Base-by-base conservation (phyloP, 2,797 vertebrate genomes). In the Molossus alvarezi region DNA sequence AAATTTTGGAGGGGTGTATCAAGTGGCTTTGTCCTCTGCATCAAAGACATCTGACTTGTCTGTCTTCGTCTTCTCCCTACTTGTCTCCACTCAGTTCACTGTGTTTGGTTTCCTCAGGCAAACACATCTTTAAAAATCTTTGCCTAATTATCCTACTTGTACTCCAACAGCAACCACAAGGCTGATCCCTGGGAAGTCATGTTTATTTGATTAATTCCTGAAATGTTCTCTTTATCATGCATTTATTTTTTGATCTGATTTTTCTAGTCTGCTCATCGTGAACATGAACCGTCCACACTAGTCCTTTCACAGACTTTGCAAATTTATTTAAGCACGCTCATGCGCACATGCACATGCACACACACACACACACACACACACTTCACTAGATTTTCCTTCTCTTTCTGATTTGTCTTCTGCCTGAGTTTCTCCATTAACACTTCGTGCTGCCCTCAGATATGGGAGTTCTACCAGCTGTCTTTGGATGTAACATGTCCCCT, bases 121-220 rank as follows among this genome's bases (percentile, higher is more conserved):
- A 93, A 89, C 9, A 53, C 9, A 29, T 27, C 37, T 62, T 82
- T 88, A 85, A 77, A 92, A 75, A 71, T 41, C 5, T 73, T 81
- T 77, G 85, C 23, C 45, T 80, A 83, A 58, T 77, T 92, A 69
- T 92, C 9, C 55, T 85, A 88, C 21, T 20, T 81, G 6, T 17
- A 55, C 12, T 88, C 41, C 11, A 51, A 62, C 60, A 88, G 7
- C 51, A 53, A 53, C 18, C 45, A 71, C 58, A 58, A 73, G 18
- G 9, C 62, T 89, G 9, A 4, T 82, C 23, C 25, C 86, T 77
- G 5, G 45, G 25, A 93, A 87, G 20, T 25, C 53, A 85, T 9
- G 4, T 76, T 77, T 76, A 48, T 33, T 91, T 85, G 62, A 81
- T 87, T 17, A 92, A 82, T 64, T 77, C 73, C 3, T 86, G 62